Evolutionary conservation across 2,888 invertebrate species (phyloP).

Genomic region (Bombylius discolor): DNA sequence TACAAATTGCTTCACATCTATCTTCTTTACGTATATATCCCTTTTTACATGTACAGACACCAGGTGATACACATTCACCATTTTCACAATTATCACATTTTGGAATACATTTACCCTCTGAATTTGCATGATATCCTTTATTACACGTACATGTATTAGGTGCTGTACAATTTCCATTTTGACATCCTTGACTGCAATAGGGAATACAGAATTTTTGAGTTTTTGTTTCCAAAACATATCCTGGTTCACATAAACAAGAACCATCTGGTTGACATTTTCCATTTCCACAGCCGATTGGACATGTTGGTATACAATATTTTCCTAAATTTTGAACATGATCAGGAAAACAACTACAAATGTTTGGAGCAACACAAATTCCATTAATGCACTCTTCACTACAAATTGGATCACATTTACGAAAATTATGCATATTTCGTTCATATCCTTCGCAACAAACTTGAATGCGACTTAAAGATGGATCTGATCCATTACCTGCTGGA

Average conservation of each 20-base stretch:
- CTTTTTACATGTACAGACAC: slow-evolving; percentile 37
- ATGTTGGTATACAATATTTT: slow-evolving; percentile 49
- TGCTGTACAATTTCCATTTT: slow-evolving; percentile 40
- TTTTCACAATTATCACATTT: slow-evolving; percentile 14
- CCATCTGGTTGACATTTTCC: slow-evolving; percentile 48
- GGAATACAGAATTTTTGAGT: slow-evolving; percentile 41
- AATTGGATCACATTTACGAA: slow-evolving; percentile 36
- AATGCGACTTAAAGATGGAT: slow-evolving; percentile 48
- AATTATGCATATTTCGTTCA: slow-evolving; percentile 44
- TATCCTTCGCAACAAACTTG: slow-evolving; percentile 62
- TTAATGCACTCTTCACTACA: slow-evolving; percentile 40
- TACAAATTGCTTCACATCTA: background rate
- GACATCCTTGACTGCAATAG: slow-evolving; percentile 33
- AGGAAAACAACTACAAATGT: slow-evolving; percentile 43
- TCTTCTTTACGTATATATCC: slow-evolving; percentile 30
- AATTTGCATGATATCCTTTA: slow-evolving; percentile 27
- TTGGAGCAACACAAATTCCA: slow-evolving; percentile 45
- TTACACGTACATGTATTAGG: slow-evolving; percentile 30
- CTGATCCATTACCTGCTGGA: slow-evolving; percentile 34
- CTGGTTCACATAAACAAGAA: slow-evolving; percentile 46
- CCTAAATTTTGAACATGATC: slow-evolving; percentile 45
- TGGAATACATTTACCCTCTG: slow-evolving; percentile 16
- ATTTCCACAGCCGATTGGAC: slow-evolving; percentile 54
- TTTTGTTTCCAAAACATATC: slow-evolving; percentile 28
- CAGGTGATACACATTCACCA: slow-evolving; percentile 36